Evolutionary conservation across 2,888 invertebrate genomes (phyloP).

Genomic region (Belgica antarctica): DNA sequence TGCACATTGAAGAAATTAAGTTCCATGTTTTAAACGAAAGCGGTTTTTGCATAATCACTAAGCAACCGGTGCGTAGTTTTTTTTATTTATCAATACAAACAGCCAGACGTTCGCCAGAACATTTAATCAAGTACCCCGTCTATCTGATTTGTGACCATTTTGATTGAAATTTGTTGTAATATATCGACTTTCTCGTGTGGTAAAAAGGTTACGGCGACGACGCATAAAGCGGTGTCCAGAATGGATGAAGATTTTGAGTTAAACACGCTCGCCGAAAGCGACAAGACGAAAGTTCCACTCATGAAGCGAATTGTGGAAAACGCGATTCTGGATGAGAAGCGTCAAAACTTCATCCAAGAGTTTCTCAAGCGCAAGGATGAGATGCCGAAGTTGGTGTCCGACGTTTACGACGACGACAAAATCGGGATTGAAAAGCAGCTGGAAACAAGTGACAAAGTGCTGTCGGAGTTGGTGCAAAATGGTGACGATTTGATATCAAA

Average conservation of each 20-base stretch:
- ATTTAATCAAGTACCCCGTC: not conserved
- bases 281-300: conserved; percentile 26
- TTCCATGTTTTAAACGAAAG: not conserved
- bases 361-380: conserved; percentile 43
- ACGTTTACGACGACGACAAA: conserved; percentile 56
- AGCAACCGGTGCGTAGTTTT: not conserved
- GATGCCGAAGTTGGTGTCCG: conserved; percentile 44
- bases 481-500: conserved; percentile 74
- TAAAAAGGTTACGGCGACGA: not conserved
- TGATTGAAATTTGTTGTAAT: conserved; percentile 7
- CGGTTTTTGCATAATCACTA: not conserved
- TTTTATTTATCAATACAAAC: not conserved
- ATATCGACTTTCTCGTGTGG: conserved; percentile 9
- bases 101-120: not conserved
- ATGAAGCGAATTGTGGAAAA: conserved; percentile 41
- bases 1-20: no score
- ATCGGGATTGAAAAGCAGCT: conserved; percentile 65
- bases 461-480: conserved; percentile 65
- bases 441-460: conserved; percentile 61
- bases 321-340: conserved; percentile 40
- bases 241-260: not conserved
- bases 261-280: not conserved
- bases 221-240: not conserved
- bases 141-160: not conserved
- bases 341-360: conserved; percentile 30